Evolutionary conservation across 1,140 invertebrate species (phyloP), one percentile per base, ranked within the genome.

Genomic region (Probaryconus sp.): DNA sequence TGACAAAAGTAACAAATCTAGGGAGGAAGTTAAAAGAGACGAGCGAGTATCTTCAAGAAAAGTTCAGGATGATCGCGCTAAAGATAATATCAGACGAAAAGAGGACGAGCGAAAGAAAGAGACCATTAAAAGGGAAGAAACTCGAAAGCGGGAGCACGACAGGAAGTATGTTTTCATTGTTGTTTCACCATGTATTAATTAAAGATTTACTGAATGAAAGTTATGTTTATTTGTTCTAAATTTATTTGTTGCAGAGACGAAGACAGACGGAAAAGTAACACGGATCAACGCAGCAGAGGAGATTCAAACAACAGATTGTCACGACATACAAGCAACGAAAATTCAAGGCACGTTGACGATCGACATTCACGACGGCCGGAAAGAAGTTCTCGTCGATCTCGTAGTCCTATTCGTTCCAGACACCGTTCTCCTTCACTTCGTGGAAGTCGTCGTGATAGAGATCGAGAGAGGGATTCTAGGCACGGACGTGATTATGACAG

Each of bases 21-120:
- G 85, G 83, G 85, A 89, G 65, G 86, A 90, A 64, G 51, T 26
- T 69, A 82, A 85, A 81, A 86, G 78, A 60, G 83, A 79, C 40
- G 83, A 87, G 13, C 85, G 79, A 78, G 72, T 48, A 10, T 18
- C 18, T 2, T 56, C 55, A n/a, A 75, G 79, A 60, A 83, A 82
- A 50, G 1, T 73, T 5, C 48, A 20, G 2, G 83, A 86, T 18
- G 89, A 83, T 56, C 47, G 72, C 77, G 81, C 31, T 81, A 87
- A 81, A 53, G 86, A 84, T 11, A 82, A 88, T 21, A 78, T 61
- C 56, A 83, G 79, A 17, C 86, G 80, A 50, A 82, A 82, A 47
- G 83, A 82, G 6, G 83, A 85, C 5, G 80, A 78, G 7, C 79
- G 80, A 14, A 87, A 71, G 14, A 79, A 82, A 42, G 83, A 87